Conservation (phyloP, 2,888 invertebrate genomes). For the Macaria notata region DNA sequence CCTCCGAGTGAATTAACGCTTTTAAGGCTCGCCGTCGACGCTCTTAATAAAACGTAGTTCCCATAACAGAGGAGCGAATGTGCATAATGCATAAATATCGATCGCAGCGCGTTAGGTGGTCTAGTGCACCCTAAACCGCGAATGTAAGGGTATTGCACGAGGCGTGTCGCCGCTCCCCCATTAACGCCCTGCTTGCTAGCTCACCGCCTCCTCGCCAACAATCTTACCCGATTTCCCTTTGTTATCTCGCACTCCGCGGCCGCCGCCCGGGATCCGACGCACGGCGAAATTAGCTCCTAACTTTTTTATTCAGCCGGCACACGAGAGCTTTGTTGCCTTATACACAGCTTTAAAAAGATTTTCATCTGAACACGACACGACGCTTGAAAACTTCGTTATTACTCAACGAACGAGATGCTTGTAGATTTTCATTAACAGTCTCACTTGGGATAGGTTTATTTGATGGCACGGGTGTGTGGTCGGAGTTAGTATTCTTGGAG, state of each 20-base stretch:
- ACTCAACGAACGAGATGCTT: conserved; percentile 13
- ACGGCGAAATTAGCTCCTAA: conserved; percentile 44
- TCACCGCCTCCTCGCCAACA: conserved; percentile 40
- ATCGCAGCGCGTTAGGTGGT: conserved; percentile 22
- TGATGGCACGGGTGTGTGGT: conserved; percentile 6
- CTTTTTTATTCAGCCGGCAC: conserved; percentile 42
- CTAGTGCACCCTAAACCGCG: conserved; percentile 14
- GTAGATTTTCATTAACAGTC: conserved; percentile 22
- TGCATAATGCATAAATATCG: conserved; percentile 16
- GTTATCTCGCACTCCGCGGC: conserved; percentile 46
- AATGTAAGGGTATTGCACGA: conserved; percentile 37
- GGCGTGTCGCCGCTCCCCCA: conserved; percentile 45
- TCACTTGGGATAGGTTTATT: conserved; percentile 11
- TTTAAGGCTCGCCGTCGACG: not conserved
- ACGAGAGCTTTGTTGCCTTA: conserved; percentile 30
- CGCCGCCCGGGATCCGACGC: conserved; percentile 40
- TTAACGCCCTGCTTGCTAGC: conserved; percentile 50
- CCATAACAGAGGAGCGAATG: conserved; percentile 1
- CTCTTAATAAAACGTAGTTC: not conserved
- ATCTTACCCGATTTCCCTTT: conserved; percentile 47
- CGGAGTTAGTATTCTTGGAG: conserved; percentile 10
- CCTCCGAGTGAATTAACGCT: not conserved
- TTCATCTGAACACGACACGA: conserved; percentile 26
- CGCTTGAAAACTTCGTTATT: conserved; percentile 20
- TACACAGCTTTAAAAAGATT: conserved; percentile 34